Evolutionary conservation across 2,797 vertebrate species (phyloP).

Genomic region (Uromys caudimaculatus): DNA sequence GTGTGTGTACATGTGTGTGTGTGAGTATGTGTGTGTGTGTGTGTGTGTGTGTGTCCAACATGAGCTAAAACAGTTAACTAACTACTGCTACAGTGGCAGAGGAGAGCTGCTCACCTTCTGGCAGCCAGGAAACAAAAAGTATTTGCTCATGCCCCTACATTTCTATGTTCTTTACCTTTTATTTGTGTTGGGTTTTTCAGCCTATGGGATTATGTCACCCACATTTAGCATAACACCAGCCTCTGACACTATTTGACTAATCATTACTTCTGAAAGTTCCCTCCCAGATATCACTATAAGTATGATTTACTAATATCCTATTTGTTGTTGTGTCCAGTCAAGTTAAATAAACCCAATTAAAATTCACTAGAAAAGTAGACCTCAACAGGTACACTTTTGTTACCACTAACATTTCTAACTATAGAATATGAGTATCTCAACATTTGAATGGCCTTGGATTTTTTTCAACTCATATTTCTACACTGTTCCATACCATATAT

Average conservation of each 20-base stretch:
- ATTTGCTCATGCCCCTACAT: background rate
- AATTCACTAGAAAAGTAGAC: background rate
- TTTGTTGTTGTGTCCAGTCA: background rate
- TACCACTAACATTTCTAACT: constrained; percentile 45
- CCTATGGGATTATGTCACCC: background rate
- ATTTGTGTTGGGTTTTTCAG: background rate
- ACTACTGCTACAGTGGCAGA: background rate
- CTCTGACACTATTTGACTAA: background rate
- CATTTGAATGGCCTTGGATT: background rate
- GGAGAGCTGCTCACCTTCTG: background rate
- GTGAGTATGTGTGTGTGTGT: background rate
- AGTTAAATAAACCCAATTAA: background rate
- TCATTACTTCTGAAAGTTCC: background rate
- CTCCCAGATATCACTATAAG: background rate
- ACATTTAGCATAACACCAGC: background rate
- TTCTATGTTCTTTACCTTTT: background rate
- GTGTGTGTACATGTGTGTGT: background rate
- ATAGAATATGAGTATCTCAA: background rate
- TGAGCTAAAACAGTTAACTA: background rate
- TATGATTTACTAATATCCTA: background rate
- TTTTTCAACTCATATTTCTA: background rate
- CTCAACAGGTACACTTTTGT: background rate
- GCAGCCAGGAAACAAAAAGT: background rate
- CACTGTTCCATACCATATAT: background rate
- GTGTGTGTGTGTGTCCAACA: no score